Evolutionary conservation across 2,797 vertebrate genomes (phyloP), one percentile per base, ranked within the genome.

Genomic region (Gorsachius magnificus): DNA sequence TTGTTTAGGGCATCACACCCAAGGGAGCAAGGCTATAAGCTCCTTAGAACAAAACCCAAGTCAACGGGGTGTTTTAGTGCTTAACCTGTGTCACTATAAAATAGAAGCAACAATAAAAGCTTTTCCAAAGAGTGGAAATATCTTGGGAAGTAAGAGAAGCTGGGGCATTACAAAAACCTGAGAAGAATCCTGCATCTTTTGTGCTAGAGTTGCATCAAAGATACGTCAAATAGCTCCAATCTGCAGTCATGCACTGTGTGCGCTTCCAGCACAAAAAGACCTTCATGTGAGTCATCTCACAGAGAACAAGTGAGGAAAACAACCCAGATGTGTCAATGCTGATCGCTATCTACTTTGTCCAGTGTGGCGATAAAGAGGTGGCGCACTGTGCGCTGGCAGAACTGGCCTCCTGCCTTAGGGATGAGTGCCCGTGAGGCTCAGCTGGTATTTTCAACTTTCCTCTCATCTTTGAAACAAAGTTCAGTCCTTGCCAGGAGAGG

Each of bases 331-430:
- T 68, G 43, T 50, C 63, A 33, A 21, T 63, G 51, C 48, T 51
- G 60, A 81, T 45, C 45, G 8, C 58, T 84, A 11, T 19, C 36
- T 17, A 10, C 63, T 29, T 50, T 29, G 33, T 50, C 48, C 63
- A 69, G 31, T 0, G 0, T 16, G 50, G 51, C 3, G 1, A 51
- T n/a, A 35, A n/a, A 57, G 72, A 74, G 20, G 25, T 20, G 50
- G 18, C 48, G n/a, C n/a, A n/a, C n/a, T 9, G 8, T 10, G 22
- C 2, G 3, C 60, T 48, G 38, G 12, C 53, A 50, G 69, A 75
- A 18, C 29, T 25, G 22, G 15, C 43, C 38, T 83, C 38, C 38
- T 36, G 22, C 48, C 28, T 36, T 25, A 56, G 11, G 28, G 24
- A 61, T 11, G 12, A 20, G 15, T 61, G 26, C 66, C 31, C 7